phyloP scores from a whole-genome alignment of 2,888 invertebrate genomes.

The Leptinotarsa peninsularis region DNA sequence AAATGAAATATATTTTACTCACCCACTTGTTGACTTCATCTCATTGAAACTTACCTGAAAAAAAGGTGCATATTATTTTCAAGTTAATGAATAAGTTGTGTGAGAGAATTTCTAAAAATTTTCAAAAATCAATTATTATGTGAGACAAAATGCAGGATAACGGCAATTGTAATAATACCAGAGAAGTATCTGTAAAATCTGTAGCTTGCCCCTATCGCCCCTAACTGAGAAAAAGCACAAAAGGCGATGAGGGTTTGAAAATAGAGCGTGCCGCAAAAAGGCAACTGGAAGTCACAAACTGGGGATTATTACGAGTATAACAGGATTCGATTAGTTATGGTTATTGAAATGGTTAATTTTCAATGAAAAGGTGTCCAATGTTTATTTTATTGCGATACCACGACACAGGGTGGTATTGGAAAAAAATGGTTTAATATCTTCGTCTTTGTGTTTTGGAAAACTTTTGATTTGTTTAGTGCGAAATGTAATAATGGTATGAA shows the following conservation, averaged over 20 bases:
- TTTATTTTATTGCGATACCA: conserved; percentile 2
- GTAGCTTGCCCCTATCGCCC: neutral
- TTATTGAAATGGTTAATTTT: conserved; percentile 8
- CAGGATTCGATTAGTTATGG: conserved; percentile 6
- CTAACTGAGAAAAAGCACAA: neutral
- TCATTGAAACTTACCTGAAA: neutral
- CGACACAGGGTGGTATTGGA: neutral
- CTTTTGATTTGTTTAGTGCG: neutral
- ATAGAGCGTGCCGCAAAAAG: conserved; percentile 4
- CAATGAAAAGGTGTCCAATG: neutral
- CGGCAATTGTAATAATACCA: neutral
- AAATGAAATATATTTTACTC: neutral
- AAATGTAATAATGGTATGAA: neutral
- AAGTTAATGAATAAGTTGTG: neutral
- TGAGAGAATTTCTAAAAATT: too few relatives aligned
- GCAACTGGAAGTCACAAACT: neutral
- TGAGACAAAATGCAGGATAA: neutral
- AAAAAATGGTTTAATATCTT: neutral
- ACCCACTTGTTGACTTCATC: neutral
- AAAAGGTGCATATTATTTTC: neutral
- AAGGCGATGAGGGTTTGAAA: conserved; percentile 1
- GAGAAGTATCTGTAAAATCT: neutral
- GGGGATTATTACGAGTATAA: conserved; percentile 6
- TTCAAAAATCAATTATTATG: neutral
- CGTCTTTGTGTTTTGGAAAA: neutral